These are phyloP conservation scores for Volucella inflata DNA, from an alignment of 2,888 invertebrate genomes.

Conservation along the genomic window DNA sequence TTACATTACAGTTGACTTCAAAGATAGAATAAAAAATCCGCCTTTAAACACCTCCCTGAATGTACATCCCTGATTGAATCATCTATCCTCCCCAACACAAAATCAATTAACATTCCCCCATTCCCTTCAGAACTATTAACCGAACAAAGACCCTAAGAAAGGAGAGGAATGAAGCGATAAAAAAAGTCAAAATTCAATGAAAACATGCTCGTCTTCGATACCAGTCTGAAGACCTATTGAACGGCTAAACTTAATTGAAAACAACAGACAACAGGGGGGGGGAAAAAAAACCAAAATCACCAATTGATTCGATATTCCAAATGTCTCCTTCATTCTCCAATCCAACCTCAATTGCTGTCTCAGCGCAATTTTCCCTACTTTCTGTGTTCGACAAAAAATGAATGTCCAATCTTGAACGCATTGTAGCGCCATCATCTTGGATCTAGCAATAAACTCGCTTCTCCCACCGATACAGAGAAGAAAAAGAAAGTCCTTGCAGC, in stretches of 20 bases:
- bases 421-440: slow-evolving; percentile 25
- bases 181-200: slow-evolving; percentile 31
- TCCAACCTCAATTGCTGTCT: slow-evolving; percentile 10
- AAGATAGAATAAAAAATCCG: neutral
- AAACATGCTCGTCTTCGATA: slow-evolving; percentile 16
- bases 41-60: neutral
- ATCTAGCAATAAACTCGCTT: slow-evolving; percentile 29
- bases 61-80: slow-evolving; percentile 17
- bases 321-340: neutral
- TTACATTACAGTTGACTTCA: too few relatives aligned
- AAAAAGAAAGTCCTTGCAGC: slow-evolving; percentile 40
- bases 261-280: slow-evolving; percentile 18
- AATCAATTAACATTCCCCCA: slow-evolving; percentile 34
- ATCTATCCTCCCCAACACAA: slow-evolving; percentile 12
- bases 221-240: slow-evolving; percentile 34
- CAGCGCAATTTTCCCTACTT: slow-evolving; percentile 27
- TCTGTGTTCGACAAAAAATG: slow-evolving; percentile 21
- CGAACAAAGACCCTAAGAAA: neutral
- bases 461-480: neutral
- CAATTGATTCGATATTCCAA: slow-evolving; percentile 41
- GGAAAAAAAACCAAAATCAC: neutral
- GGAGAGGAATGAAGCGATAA: neutral
- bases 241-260: slow-evolving; percentile 69
- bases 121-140: neutral
- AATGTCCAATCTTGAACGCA: slow-evolving; percentile 60